Evolutionary conservation across 1,140 invertebrate species (phyloP).

Genomic region (Macrotrachela quadricornifera): DNA sequence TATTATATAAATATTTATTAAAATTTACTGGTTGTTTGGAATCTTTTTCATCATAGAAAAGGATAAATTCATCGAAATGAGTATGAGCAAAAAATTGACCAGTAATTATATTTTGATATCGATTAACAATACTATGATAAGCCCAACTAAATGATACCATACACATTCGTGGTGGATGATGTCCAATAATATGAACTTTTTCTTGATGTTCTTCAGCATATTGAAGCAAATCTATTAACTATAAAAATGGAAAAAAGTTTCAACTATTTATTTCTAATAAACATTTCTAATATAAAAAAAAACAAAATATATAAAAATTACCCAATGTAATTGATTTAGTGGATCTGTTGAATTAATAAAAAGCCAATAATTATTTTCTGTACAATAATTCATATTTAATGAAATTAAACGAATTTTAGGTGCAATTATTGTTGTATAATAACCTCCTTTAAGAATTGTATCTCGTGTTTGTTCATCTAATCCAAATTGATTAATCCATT

Average conservation of each 20-base stretch:
- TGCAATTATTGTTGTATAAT: conserved; percentile 32
- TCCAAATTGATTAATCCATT: conserved; percentile 55
- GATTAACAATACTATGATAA: conserved; percentile 24
- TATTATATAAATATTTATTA: conserved; percentile 36
- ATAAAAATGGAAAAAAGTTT: too few relatives aligned
- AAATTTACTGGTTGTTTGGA: conserved; percentile 11
- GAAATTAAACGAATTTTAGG: conserved; percentile 36
- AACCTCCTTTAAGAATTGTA: conserved; percentile 29
- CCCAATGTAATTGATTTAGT: conserved; percentile 72
- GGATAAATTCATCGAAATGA: conserved; percentile 27
- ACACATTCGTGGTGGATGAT: conserved; percentile 66
- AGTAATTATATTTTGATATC: conserved; percentile 31
- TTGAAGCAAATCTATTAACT: conserved; percentile 29
- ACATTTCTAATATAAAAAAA: too few relatives aligned
- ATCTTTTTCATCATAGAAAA: conserved; percentile 28
- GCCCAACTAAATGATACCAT: conserved; percentile 37
- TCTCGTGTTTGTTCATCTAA: conserved; percentile 38
- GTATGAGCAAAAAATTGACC: conserved; percentile 36
- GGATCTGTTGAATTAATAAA: conserved; percentile 86
- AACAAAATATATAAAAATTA: conserved; percentile 26
- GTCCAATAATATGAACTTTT: conserved; percentile 82
- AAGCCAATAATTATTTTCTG: conserved; percentile 49
- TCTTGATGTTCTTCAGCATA: conserved; percentile 72
- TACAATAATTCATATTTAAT: conserved; percentile 33
- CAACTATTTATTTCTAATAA: too few relatives aligned